Base-by-base conservation (phyloP, 1,140 invertebrate genomes). In the Melipona quadrifasciata region DNA sequence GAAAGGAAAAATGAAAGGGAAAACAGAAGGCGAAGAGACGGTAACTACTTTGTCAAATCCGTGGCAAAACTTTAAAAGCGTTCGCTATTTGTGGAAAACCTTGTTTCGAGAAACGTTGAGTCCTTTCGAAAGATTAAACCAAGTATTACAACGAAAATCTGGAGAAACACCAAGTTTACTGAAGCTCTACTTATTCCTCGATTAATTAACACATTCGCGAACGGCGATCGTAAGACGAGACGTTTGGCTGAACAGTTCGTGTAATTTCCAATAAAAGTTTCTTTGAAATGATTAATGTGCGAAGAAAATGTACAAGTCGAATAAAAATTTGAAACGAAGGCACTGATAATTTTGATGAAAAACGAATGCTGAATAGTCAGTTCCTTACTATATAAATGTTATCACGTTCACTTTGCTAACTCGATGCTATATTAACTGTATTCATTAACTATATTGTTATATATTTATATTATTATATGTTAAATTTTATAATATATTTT, bases 1-100 rank as follows among this genome's bases (percentile, higher is more conserved):
- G 64, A 65, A 65, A 65, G 65, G 31, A 19, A 67, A 34, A 31
- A 67, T 31, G 65, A 67, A 67, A 67, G 31, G 65, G 65, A 67
- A 67, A 67, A 67, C 27, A 27, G 31, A 67, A 21, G 17, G 31
- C 19, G 31, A 67, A 65, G 64, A 31, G n/a, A 34, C 4, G 31
- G 17, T 67, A 34, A 67, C 3, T 67, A 67, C 31, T 67, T 67
- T 21, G 31, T 31, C 65, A 67, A 39, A 2, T 34, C 31, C 12
- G 65, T 34, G 31, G 21, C 3, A 3, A 67, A 67, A 67, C 31
- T 67, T 67, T 67, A 4, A 67, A 11, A 12, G 31, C 21, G 31
- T 34, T 11, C 31, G 1, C 17, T 17, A 67, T 67, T 34, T 34
- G 39, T 67, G 31, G 19, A 67, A 67, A 3, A 11, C 19, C 1